Percentiles rank a stretch among this genome's conserved stretches.
phyloP scores from a whole-genome alignment of 2,888 invertebrate species.

The Phengaris arion region DNA sequence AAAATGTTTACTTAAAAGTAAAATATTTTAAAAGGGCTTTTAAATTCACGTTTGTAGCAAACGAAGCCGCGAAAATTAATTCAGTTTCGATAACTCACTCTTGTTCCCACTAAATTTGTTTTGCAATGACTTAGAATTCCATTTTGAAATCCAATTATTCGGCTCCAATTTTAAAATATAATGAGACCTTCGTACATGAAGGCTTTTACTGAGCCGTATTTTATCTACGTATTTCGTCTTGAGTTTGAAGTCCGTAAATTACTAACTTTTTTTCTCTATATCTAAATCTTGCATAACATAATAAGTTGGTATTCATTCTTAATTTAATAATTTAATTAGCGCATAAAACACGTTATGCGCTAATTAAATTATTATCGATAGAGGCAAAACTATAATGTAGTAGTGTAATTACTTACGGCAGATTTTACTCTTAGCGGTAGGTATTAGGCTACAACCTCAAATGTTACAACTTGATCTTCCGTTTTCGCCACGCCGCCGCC shows the following conservation, averaged over 20 bases:
- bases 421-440: not conserved
- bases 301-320: not conserved
- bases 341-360: too few species aligned
- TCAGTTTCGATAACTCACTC: slow-evolving; percentile 30
- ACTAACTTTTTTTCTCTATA: not conserved
- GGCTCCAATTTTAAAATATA: slow-evolving; percentile 38
- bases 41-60: not conserved
- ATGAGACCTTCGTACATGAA: slow-evolving; percentile 33
- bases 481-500: too few species aligned
- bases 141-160: slow-evolving; percentile 41
- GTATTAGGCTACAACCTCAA: too few species aligned
- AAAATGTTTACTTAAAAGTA: not conserved
- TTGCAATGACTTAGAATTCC: slow-evolving; percentile 40
- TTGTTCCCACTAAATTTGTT: slow-evolving; percentile 35
- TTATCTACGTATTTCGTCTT: slow-evolving; percentile 3
- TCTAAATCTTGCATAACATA: not conserved
- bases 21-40: not conserved
- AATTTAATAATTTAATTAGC: too few species aligned
- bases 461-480: not conserved
- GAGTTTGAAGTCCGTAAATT: not conserved
- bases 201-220: slow-evolving; percentile 13
- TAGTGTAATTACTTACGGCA: not conserved
- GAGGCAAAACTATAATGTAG: too few species aligned
- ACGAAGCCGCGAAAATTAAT: slow-evolving; percentile 33
- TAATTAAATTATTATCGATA: too few species aligned